Evolutionary conservation across 1,140 invertebrate species (phyloP).

Genomic region (Cotesia vestalis): DNA sequence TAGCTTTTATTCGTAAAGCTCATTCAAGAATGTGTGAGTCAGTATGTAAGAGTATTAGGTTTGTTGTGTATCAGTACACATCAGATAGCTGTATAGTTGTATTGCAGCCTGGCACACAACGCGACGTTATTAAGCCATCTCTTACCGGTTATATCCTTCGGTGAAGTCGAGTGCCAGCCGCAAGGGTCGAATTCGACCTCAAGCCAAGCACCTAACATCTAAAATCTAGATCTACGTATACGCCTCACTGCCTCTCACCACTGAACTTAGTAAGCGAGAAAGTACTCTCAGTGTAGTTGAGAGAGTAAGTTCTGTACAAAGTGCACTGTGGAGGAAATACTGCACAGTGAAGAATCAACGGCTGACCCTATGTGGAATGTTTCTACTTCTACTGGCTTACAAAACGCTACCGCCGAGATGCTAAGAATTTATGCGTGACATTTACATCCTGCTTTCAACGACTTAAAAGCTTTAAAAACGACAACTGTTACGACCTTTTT

Average conservation of each 20-base stretch:
- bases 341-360: too few species aligned
- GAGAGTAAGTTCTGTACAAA: too few species aligned
- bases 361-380: too few species aligned
- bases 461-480: too few species aligned
- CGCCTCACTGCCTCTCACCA: not conserved
- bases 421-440: too few species aligned
- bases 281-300: too few species aligned
- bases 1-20: conserved; percentile 3
- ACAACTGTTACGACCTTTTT: too few species aligned
- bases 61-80: not conserved
- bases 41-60: conserved; percentile 17
- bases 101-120: conserved; percentile 38
- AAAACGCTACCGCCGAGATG: too few species aligned
- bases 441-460: too few species aligned
- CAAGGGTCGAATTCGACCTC: conserved; percentile 5
- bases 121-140: conserved; percentile 61
- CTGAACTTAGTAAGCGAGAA: too few species aligned
- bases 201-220: not conserved
- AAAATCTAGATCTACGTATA: conserved; percentile 15
- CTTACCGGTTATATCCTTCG: conserved; percentile 56
- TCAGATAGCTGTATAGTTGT: not conserved
- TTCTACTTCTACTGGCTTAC: too few species aligned
- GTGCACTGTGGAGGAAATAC: too few species aligned
- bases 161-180: conserved; percentile 35
- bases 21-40: conserved; percentile 26